Conservation (phyloP, 2,888 invertebrate genomes). For the Labia minor region DNA sequence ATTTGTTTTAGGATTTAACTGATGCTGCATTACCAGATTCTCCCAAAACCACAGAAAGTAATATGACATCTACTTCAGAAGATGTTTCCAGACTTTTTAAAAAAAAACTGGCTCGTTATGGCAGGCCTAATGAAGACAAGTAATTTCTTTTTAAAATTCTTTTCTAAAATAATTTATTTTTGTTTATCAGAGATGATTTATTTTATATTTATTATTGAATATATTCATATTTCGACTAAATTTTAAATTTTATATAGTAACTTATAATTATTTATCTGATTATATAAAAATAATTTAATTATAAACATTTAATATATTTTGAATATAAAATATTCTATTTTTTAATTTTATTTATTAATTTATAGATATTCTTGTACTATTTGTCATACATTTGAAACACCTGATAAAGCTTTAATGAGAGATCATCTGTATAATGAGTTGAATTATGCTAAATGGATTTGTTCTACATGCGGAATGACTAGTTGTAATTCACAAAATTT, state of each 20-base stretch:
- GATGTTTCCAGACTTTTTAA: neutral
- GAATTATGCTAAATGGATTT: conserved; percentile 54
- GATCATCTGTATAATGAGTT: conserved; percentile 57
- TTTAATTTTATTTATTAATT: too few species aligned
- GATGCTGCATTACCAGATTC: neutral
- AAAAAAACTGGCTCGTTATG: neutral
- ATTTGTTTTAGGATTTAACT: conserved; percentile 1
- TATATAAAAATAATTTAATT: too few species aligned
- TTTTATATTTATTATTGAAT: too few species aligned
- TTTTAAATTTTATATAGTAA: too few species aligned
- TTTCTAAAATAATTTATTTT: conserved; percentile 14
- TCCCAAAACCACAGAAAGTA: neutral
- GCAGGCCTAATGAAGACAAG: neutral
- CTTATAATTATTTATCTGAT: too few species aligned
- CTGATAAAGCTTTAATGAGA: conserved; percentile 47
- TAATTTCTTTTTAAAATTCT: neutral
- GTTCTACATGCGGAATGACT: conserved; percentile 46
- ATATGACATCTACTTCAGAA: neutral
- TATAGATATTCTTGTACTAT: conserved; percentile 45
- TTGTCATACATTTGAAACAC: conserved; percentile 48
- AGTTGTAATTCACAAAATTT: conserved; percentile 46
- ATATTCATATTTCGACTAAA: too few species aligned
- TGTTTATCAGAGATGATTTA: conserved; percentile 34
- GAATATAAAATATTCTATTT: too few species aligned
- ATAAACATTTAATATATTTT: too few species aligned